Evolutionary conservation across 2,113 vertebrate genomes (phyloP).

Genomic region (Smithornis capensis): DNA sequence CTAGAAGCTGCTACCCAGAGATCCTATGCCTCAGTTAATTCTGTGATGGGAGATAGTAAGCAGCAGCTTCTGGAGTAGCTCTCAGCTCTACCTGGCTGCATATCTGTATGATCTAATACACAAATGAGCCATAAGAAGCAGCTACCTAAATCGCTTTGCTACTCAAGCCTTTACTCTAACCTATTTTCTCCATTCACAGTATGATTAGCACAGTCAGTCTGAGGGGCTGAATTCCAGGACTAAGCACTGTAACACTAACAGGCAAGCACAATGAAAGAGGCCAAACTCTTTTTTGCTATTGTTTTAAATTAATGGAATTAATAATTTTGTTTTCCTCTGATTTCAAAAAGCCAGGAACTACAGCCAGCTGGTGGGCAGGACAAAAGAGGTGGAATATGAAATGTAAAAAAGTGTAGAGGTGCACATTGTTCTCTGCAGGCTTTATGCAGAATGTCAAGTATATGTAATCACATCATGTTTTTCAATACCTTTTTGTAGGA

Average conservation of each 20-base stretch:
- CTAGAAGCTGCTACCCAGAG: background rate
- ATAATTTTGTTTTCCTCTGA: background rate
- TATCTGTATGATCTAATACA: background rate
- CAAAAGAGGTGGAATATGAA: background rate
- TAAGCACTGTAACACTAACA: background rate
- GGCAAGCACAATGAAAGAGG: background rate
- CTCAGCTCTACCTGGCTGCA: rapidly evolving
- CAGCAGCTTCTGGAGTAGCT: background rate
- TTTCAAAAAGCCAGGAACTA: background rate
- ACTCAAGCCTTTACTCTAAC: background rate
- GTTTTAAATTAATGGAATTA: background rate
- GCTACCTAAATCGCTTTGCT: background rate
- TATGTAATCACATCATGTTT: background rate
- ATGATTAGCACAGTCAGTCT: background rate
- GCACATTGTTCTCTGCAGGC: background rate
- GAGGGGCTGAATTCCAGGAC: background rate
- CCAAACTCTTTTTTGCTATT: background rate
- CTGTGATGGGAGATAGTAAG: background rate
- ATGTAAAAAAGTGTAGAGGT: background rate
- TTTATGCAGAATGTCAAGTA: background rate
- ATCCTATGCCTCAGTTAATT: background rate
- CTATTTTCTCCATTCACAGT: background rate
- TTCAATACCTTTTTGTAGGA: background rate
- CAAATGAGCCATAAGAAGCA: background rate
- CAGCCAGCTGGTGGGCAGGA: background rate